phyloP scores from a whole-genome alignment of 2,113 vertebrate species.

The Agelaius phoeniceus region DNA sequence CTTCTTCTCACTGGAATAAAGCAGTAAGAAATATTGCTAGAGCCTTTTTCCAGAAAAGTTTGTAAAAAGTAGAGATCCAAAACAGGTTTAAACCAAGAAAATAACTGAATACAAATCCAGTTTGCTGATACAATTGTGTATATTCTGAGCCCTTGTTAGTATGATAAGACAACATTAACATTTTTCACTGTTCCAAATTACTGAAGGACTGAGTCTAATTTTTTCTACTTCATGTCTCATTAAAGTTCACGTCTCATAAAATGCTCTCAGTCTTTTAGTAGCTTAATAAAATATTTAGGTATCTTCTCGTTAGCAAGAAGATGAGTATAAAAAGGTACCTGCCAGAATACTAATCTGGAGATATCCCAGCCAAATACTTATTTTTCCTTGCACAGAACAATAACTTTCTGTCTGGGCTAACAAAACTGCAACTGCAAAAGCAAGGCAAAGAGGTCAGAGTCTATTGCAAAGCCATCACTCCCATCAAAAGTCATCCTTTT shows the following conservation, averaged over 20 bases:
- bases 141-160: neutral
- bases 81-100: neutral
- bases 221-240: conserved; percentile 33
- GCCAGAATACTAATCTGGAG: conserved; percentile 7
- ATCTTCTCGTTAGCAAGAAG: conserved; percentile 18
- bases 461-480: neutral
- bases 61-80: neutral
- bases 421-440: neutral
- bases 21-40: neutral
- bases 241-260: conserved; percentile 19
- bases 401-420: neutral
- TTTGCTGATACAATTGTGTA: neutral
- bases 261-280: neutral
- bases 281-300: conserved; percentile 50
- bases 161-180: neutral
- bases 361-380: neutral
- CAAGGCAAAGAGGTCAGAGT: neutral
- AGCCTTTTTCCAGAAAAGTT: neutral
- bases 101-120: neutral
- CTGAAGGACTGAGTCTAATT: neutral
- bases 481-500: neutral
- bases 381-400: neutral
- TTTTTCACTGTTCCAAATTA: neutral
- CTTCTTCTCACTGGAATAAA: neutral
- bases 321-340: neutral